Conservation (phyloP, 2,888 invertebrate genomes). For the Ochropacha duplaris region DNA sequence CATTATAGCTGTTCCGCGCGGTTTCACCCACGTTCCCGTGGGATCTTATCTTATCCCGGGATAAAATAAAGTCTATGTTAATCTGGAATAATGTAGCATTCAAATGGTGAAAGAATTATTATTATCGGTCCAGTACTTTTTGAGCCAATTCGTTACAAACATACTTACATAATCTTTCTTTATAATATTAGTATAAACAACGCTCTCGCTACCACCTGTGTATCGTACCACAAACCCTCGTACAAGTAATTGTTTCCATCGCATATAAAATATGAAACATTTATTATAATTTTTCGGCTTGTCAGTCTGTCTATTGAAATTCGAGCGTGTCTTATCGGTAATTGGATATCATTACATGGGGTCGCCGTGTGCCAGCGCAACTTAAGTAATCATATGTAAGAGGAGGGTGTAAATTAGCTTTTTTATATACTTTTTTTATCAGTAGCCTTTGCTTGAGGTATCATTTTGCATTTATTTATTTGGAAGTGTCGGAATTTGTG, state of each 20-base stretch:
- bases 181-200: no score
- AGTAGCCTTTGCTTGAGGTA: background rate
- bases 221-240: slow-evolving; percentile 24
- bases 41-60: no score
- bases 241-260: slow-evolving; percentile 69
- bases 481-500: background rate
- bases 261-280: slow-evolving; percentile 69
- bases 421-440: slow-evolving; percentile 12
- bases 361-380: slow-evolving; percentile 43
- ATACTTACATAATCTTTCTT: no score
- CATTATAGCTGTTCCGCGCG: no score
- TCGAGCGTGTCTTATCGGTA: slow-evolving; percentile 78
- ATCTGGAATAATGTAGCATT: no score
- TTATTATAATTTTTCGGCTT: slow-evolving; percentile 77
- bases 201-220: slow-evolving; percentile 8
- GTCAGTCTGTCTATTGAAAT: slow-evolving; percentile 77
- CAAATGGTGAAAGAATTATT: no score
- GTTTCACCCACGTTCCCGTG: no score
- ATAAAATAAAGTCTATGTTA: no score
- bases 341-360: slow-evolving; percentile 71
- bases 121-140: no score
- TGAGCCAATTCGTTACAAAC: no score
- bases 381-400: slow-evolving; percentile 41
- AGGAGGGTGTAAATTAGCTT: slow-evolving; percentile 37
- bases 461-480: background rate